Evolutionary conservation across 2,113 vertebrate species (phyloP).

Genomic region (Hippocampus comes): DNA sequence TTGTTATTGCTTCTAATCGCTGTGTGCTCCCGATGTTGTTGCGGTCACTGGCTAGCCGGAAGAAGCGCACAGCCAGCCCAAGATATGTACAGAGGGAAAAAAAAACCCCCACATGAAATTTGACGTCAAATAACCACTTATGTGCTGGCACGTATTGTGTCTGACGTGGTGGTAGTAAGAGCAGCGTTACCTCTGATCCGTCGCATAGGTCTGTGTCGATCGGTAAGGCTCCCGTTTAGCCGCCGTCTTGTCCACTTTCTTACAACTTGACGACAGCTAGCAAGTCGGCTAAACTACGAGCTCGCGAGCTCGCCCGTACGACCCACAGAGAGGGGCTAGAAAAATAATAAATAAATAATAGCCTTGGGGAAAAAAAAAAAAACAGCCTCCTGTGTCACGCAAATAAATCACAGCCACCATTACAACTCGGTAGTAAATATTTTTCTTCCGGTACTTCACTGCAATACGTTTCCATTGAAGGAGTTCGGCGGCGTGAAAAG

Average conservation of each 20-base stretch:
- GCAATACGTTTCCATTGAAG: conserved; percentile 9
- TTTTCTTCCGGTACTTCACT: neutral
- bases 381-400: conserved; percentile 13
- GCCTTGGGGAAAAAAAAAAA: conserved; percentile 5
- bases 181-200: conserved; percentile 61
- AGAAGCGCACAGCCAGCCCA: conserved; percentile 5
- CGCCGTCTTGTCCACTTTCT: conserved; percentile 65
- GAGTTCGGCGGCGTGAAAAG: conserved; percentile 5
- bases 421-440: neutral
- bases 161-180: neutral
- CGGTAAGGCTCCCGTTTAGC: conserved; percentile 45
- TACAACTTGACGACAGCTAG: conserved; percentile 63
- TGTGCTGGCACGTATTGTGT: neutral
- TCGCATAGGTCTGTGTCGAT: conserved; percentile 65
- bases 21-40: conserved; percentile 18
- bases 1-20: conserved; percentile 12
- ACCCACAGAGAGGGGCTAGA: conserved; percentile 11
- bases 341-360: neutral
- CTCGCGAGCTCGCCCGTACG: conserved; percentile 33
- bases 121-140: neutral
- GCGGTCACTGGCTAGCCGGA: conserved; percentile 9
- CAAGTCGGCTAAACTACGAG: conserved; percentile 52
- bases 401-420: conserved; percentile 6
- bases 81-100: neutral
- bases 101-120: neutral